Evolutionary conservation across 1,140 invertebrate genomes (phyloP).

Genomic region (Harlomillsia oculata): DNA sequence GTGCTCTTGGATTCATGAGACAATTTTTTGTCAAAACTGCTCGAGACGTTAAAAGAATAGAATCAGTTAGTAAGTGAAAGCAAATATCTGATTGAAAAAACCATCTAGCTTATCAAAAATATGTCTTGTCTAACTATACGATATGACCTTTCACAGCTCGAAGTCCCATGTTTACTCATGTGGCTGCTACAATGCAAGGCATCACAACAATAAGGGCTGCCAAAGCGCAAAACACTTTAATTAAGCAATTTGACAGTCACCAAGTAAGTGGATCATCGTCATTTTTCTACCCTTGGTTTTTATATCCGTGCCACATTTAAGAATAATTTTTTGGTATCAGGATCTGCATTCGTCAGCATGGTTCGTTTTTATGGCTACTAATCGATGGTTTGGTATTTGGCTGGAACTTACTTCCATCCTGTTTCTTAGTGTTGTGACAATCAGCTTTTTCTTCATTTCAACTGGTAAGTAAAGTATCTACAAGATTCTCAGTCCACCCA

Average conservation of each 20-base stretch:
- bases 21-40: slow-evolving; percentile 53
- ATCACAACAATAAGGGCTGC: slow-evolving; percentile 81
- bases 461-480: slow-evolving; percentile 21
- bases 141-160: slow-evolving; percentile 42
- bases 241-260: slow-evolving; percentile 66
- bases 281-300: too few species aligned
- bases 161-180: slow-evolving; percentile 74
- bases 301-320: too few species aligned
- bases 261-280: slow-evolving; percentile 37
- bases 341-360: slow-evolving; percentile 55
- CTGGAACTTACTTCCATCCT: slow-evolving; percentile 54
- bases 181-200: slow-evolving; percentile 79
- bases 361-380: slow-evolving; percentile 53
- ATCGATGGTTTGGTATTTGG: slow-evolving; percentile 36
- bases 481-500: background rate
- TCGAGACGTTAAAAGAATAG: slow-evolving; percentile 48
- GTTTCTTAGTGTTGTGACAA: slow-evolving; percentile 52
- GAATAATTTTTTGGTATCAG: slow-evolving; percentile 2
- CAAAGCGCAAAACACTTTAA: slow-evolving; percentile 59
- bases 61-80: slow-evolving; percentile 38
- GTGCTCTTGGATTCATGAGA: slow-evolving; percentile 47
- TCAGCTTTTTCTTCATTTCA: slow-evolving; percentile 48
- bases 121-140: too few species aligned
- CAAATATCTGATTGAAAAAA: background rate
- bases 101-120: too few species aligned